Evolutionary conservation across 2,113 vertebrate genomes (phyloP), one percentile per base, ranked within the genome.

Genomic region (Chauna torquata): DNA sequence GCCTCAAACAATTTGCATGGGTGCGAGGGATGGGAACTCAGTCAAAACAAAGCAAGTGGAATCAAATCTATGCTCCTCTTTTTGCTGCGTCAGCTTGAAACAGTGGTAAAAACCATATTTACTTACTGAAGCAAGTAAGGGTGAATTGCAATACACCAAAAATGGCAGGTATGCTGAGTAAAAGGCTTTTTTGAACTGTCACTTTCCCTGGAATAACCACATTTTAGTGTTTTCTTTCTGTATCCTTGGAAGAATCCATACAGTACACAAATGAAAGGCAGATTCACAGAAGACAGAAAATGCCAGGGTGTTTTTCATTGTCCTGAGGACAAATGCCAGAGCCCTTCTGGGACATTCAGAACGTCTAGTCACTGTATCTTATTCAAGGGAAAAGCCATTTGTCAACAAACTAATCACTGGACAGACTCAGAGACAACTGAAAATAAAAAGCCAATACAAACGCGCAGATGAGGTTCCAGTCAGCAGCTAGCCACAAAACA

Each of bases 301-400:
- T 58, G 78, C 71, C 89, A 84, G 92, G 87, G 82, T 90, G 55
- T 95, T 96, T 95, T 94, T 94, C 92, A 81, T 66, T 91, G 95
- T 94, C 89, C 76, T 23, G 15, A 96, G 91, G 71, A 89, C 66
- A 91, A 91, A 91, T 86, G 89, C 94, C 94, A 82, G 54, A 84
- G 86, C 82, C 70, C 84, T 95, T 95, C 86, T 96, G 70, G 85
- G 96, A 96, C 82, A 82, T 88, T 94, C 87, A 88, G 92, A 97
- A 96, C 92, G 78, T 96, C 95, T 88, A 94, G 89, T 94, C 89
- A 90, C 91, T 93, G 84, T 95, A 91, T 94, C 96, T 96, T 95
- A 96, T 96, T 96, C 92, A 95, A 92, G 95, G 85, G 89, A 96
- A 96, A 95, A 94, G 87, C 87, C 96, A 97, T 96, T 95, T 95